Conservation (phyloP, 2,113 vertebrate species). For the Gorsachius goisagi region DNA sequence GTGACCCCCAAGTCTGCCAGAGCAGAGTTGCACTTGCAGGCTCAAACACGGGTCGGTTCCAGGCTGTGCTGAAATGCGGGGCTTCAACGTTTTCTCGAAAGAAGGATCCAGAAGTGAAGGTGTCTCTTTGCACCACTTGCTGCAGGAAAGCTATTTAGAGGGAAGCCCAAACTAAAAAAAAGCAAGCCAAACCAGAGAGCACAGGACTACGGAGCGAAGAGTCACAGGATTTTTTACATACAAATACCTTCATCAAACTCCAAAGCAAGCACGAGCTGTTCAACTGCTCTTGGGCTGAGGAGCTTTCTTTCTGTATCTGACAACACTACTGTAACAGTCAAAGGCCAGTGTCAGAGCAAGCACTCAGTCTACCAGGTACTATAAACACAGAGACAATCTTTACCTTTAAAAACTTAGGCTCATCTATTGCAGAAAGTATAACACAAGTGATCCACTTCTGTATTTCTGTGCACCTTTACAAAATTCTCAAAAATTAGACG, state of each 20-base stretch:
- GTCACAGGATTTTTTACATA: background rate
- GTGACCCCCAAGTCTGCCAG: background rate
- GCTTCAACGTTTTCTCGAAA: background rate
- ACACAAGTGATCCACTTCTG: background rate
- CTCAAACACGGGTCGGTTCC: background rate
- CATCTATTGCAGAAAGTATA: background rate
- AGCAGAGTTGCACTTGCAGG: background rate
- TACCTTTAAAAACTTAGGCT: background rate
- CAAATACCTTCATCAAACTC: background rate
- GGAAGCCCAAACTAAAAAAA: background rate
- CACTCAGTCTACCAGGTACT: too few relatives aligned
- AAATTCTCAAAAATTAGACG: background rate
- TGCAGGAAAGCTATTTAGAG: background rate
- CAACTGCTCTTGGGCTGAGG: background rate
- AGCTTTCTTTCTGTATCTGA: background rate
- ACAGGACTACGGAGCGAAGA: background rate
- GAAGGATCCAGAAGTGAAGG: background rate
- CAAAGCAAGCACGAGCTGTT: background rate
- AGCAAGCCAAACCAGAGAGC: background rate
- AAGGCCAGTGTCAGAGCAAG: background rate
- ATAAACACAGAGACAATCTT: background rate
- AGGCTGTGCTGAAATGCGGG: background rate
- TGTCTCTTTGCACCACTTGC: background rate
- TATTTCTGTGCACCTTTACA: background rate
- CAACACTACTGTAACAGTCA: background rate